phyloP scores from a whole-genome alignment of 2,113 vertebrate genomes.

The Cromileptes altivelis region DNA sequence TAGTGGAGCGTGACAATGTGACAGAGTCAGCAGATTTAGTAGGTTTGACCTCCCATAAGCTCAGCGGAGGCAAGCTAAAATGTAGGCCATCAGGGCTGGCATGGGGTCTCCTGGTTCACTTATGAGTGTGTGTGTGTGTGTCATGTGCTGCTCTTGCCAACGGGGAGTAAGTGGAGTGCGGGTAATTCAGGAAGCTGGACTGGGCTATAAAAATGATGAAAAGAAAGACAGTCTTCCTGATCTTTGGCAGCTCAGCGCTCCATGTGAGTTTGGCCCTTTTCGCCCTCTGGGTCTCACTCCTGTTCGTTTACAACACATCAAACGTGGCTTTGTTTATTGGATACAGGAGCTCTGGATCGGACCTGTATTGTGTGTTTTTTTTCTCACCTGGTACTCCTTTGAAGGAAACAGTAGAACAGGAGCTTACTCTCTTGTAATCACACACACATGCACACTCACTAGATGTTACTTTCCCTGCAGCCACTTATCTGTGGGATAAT shows the following conservation, averaged over 20 bases:
- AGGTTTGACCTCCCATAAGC: slow-evolving; percentile 57
- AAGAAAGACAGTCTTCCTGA: slow-evolving; percentile 78
- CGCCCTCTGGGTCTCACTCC: slow-evolving; percentile 63
- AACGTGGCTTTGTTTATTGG: slow-evolving; percentile 73
- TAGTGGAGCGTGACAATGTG: slow-evolving; percentile 7
- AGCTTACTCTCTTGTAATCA: slow-evolving; percentile 46
- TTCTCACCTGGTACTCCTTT: slow-evolving; percentile 61
- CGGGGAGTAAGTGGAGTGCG: slow-evolving; percentile 55
- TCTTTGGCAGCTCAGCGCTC: slow-evolving; percentile 45
- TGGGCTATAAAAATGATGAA: slow-evolving; percentile 83
- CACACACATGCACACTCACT: slow-evolving; percentile 42
- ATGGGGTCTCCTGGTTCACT: slow-evolving; percentile 54
- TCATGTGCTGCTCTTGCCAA: slow-evolving; percentile 58
- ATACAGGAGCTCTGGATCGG: slow-evolving; percentile 62
- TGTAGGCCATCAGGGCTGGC: slow-evolving; percentile 51
- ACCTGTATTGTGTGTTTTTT: slow-evolving; percentile 46
- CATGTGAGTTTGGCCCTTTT: slow-evolving; percentile 58
- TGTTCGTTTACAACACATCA: slow-evolving; percentile 71
- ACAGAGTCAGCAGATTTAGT: slow-evolving; percentile 41
- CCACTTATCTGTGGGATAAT: slow-evolving; percentile 57
- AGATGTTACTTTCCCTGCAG: slow-evolving; percentile 31
- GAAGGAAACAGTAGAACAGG: slow-evolving; percentile 39
- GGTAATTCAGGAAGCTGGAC: slow-evolving; percentile 77
- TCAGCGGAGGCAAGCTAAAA: slow-evolving; percentile 50
- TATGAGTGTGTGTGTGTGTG: slow-evolving; percentile 60